phyloP scores from a whole-genome alignment of 64 coral and sea anemone genomes.

The Montipora cactus region DNA sequence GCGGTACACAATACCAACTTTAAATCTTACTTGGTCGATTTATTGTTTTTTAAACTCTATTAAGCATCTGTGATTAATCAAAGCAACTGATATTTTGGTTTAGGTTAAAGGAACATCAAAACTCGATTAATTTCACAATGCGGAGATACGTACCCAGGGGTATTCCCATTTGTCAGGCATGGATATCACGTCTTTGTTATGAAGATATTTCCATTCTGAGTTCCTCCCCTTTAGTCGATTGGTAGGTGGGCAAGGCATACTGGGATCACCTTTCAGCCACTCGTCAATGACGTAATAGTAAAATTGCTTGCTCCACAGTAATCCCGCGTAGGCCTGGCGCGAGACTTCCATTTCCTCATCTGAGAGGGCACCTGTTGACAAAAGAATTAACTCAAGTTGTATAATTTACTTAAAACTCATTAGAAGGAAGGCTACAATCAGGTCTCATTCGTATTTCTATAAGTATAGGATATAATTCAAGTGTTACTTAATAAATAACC shows the following conservation, averaged over 20 bases:
- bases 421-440: too few species aligned
- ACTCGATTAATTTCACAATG: neutral
- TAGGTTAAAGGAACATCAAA: too few species aligned
- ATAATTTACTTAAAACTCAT: too few species aligned
- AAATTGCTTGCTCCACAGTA: conserved; percentile 94
- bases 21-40: neutral
- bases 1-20: neutral
- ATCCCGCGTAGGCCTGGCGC: conserved; percentile 84
- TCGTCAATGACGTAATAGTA: conserved; percentile 86
- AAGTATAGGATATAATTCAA: too few species aligned
- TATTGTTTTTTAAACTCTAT: too few species aligned
- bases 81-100: too few species aligned
- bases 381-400: neutral
- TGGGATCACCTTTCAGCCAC: conserved; percentile 77
- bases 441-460: too few species aligned
- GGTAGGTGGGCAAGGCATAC: conserved; percentile 39
- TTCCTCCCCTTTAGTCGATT: conserved; percentile 71
- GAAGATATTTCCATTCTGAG: conserved; percentile 81
- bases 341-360: conserved; percentile 53
- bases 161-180: conserved; percentile 97
- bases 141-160: conserved; percentile 67
- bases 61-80: too few species aligned
- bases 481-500: too few species aligned
- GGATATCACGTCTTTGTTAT: conserved; percentile 83
- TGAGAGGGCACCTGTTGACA: conserved; percentile 53